A percentile compares a stretch with the other conserved stretches of the same genome.
phyloP scores from a whole-genome alignment of 92 coral and sea anemone species.

The Epizoanthus scotinus region DNA sequence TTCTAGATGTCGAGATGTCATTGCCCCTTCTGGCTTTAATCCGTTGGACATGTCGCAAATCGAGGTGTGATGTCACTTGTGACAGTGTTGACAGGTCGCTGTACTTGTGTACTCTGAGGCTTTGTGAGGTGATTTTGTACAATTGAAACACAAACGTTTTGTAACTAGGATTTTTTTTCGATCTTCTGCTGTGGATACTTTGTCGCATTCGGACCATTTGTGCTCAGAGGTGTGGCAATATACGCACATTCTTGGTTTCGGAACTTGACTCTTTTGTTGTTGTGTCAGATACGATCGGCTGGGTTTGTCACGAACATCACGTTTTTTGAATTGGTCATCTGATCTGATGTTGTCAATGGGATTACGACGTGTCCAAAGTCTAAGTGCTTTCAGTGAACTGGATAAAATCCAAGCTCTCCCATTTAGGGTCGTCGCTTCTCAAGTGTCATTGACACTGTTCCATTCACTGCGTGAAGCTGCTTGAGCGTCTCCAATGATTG shows the following conservation, averaged over 20 bases:
- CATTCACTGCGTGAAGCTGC: slow-evolving; percentile 37
- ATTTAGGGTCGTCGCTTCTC: slow-evolving; percentile 48
- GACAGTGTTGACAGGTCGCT: slow-evolving; percentile 43
- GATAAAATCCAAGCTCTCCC: slow-evolving; percentile 49
- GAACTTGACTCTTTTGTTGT: slow-evolving; percentile 34
- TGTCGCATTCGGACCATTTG: slow-evolving; percentile 35
- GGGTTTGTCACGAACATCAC: not conserved
- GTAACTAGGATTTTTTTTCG: slow-evolving; percentile 38
- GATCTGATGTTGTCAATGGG: slow-evolving; percentile 15
- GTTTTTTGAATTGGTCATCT: slow-evolving; percentile 25
- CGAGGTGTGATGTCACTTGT: slow-evolving; percentile 48
- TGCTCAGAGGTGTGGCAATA: slow-evolving; percentile 36
- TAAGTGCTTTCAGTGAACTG: slow-evolving; percentile 49
- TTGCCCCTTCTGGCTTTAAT: slow-evolving; percentile 28
- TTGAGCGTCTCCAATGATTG: slow-evolving; percentile 53
- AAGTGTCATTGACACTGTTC: slow-evolving; percentile 55
- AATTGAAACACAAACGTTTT: slow-evolving; percentile 53
- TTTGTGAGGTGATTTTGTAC: slow-evolving; percentile 36
- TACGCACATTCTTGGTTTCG: slow-evolving; percentile 4
- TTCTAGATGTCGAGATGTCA: slow-evolving; percentile 33
- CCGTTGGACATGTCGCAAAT: slow-evolving; percentile 45
- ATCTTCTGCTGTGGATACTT: slow-evolving; percentile 24
- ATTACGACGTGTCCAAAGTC: slow-evolving; percentile 55
- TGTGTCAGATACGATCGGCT: slow-evolving; percentile 36
- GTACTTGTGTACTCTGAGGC: slow-evolving; percentile 36